These are phyloP conservation scores for Lasaia peninsularis DNA, from an alignment of 1,140 invertebrate genomes.

Conservation along the genomic window DNA sequence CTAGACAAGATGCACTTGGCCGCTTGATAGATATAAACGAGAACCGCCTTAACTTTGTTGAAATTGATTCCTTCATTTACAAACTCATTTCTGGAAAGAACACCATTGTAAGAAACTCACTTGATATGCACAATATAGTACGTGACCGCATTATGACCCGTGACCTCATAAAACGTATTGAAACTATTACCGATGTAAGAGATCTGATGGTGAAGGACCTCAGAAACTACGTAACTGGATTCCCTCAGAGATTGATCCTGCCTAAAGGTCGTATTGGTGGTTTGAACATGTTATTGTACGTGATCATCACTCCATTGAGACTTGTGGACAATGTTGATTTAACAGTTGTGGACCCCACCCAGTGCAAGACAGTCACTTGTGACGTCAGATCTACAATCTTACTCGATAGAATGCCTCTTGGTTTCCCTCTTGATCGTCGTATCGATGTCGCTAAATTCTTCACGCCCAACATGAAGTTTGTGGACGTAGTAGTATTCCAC, in stretches of 20 bases:
- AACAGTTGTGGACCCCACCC: constrained; percentile 41
- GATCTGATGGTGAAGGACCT: constrained; percentile 44
- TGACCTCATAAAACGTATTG: constrained; percentile 65
- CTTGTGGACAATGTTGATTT: constrained; percentile 51
- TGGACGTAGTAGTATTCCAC: constrained; percentile 80
- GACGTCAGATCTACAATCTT: constrained; percentile 60
- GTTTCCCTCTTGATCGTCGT: constrained; percentile 83
- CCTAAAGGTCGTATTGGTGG: constrained; percentile 80
- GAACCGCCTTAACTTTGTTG: constrained; percentile 76
- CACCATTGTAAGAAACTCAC: constrained; percentile 76
- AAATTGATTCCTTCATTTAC: constrained; percentile 78
- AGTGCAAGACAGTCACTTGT: constrained; percentile 40
- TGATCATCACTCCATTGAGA: constrained; percentile 75
- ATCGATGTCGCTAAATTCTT: constrained; percentile 74
- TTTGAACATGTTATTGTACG: constrained; percentile 79
- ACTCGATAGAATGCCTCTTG: constrained; percentile 79
- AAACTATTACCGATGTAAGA: constrained; percentile 45
- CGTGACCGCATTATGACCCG: constrained; percentile 61
- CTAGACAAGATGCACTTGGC: constrained; percentile 79
- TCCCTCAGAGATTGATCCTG: constrained; percentile 80
- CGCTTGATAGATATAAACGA: constrained; percentile 72
- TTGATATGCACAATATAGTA: constrained; percentile 74
- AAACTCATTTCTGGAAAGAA: constrained; percentile 78
- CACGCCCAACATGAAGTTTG: constrained; percentile 78
- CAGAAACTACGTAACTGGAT: constrained; percentile 74